Conservation (phyloP, 92 coral and sea anemone genomes). For the Palythoa heliodiscus region DNA sequence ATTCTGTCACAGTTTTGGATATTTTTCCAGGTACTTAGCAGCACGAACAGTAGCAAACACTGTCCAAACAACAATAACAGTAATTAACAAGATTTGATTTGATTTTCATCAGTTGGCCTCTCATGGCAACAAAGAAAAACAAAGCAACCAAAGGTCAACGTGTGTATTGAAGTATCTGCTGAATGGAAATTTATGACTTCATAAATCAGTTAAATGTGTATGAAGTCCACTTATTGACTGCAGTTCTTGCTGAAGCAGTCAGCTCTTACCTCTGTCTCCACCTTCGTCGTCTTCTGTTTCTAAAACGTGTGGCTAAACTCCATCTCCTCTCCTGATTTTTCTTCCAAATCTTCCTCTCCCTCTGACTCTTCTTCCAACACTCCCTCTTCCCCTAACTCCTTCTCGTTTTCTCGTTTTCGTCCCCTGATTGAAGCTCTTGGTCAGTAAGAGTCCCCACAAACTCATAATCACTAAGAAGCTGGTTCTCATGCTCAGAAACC, state of each 20-base stretch:
- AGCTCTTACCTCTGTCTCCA: too few species aligned
- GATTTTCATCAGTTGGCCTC: background rate
- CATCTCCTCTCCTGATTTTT: too few species aligned
- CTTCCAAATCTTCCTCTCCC: background rate
- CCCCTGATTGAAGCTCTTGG: background rate
- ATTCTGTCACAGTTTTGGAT: background rate
- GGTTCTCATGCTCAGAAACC: background rate
- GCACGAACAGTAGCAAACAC: too few species aligned
- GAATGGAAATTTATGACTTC: too few species aligned
- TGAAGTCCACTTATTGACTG: too few species aligned
- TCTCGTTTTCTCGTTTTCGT: constrained; percentile 5
- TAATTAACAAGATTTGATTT: background rate
- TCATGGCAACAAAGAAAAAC: too few species aligned
- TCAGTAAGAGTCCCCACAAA: constrained; percentile 18
- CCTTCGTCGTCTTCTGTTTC: too few species aligned
- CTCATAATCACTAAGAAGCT: constrained; percentile 27
- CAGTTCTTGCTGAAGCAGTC: too few species aligned
- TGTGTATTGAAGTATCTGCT: too few species aligned
- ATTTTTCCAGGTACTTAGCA: background rate
- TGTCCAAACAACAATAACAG: background rate
- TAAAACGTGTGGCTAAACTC: background rate
- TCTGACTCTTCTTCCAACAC: background rate
- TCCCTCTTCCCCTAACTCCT: constrained; percentile 20
- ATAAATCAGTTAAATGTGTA: too few species aligned
- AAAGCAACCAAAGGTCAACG: too few species aligned